Percentiles rank a stretch among this genome's conserved stretches.
Evolutionary conservation across 2,888 invertebrate species (phyloP).

Genomic region (Asteroscopus sphinx): DNA sequence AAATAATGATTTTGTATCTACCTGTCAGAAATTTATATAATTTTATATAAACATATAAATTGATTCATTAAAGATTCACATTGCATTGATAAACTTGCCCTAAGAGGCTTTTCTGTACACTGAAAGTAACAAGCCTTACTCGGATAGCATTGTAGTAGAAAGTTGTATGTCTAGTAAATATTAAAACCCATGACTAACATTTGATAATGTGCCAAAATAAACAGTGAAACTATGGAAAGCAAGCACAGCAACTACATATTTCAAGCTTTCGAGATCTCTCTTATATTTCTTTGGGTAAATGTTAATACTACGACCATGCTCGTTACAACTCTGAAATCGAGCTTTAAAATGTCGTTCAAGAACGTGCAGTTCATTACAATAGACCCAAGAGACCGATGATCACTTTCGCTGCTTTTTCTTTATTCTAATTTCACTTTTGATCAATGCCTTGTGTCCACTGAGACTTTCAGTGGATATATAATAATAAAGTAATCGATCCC

Average conservation of each 20-base stretch:
- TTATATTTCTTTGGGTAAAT: conserved; percentile 52
- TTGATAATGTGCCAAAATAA: conserved; percentile 55
- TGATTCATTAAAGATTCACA: conserved; percentile 11
- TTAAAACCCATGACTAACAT: conserved; percentile 43
- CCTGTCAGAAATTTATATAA: not conserved
- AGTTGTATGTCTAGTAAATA: conserved; percentile 50
- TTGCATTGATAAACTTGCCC: conserved; percentile 4
- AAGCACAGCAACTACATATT: conserved; percentile 32
- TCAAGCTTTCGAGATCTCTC: conserved; percentile 61
- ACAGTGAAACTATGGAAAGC: conserved; percentile 51
- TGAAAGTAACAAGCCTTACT: conserved; percentile 17
- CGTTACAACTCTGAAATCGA: conserved; percentile 68
- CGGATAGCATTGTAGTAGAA: conserved; percentile 52
- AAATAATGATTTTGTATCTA: not conserved
- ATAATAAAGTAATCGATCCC: conserved; percentile 64
- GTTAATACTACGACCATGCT: conserved; percentile 49
- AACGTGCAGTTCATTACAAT: conserved; percentile 84
- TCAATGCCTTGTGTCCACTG: conserved; percentile 66
- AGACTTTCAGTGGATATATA: conserved; percentile 61
- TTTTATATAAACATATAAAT: too few species aligned
- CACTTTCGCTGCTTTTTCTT: conserved; percentile 87
- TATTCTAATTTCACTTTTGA: conserved; percentile 86
- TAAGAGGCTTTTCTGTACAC: conserved; percentile 15
- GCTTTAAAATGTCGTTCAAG: conserved; percentile 72
- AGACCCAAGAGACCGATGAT: conserved; percentile 72